Conservation (phyloP, 1,140 invertebrate genomes). For the Drosophila triauraria region DNA sequence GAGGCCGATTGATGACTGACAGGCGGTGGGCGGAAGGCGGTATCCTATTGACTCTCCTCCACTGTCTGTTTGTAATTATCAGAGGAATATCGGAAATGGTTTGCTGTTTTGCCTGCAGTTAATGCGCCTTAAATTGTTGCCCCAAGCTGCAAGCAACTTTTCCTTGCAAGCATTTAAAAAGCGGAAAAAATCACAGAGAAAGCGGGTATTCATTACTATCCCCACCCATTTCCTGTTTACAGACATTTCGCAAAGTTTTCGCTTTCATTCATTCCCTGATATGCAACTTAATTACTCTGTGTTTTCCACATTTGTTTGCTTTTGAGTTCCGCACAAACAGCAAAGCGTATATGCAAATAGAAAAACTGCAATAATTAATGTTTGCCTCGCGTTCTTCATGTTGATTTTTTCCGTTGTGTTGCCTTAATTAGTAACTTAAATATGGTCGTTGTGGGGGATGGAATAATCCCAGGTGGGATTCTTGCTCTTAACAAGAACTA, state of each 20-base stretch:
- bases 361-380: slow-evolving; percentile 50
- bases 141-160: not conserved
- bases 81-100: slow-evolving; percentile 49
- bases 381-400: slow-evolving; percentile 29
- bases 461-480: not conserved
- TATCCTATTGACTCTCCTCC: slow-evolving; percentile 24
- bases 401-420: slow-evolving; percentile 19
- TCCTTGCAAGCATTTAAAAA: slow-evolving; percentile 27
- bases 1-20: slow-evolving; percentile 36
- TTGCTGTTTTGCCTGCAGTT: slow-evolving; percentile 50
- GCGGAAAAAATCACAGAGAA: slow-evolving; percentile 11
- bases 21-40: not conserved
- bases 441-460: not conserved
- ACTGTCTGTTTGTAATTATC: slow-evolving; percentile 48
- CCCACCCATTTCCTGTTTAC: slow-evolving; percentile 34
- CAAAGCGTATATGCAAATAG: slow-evolving; percentile 12
- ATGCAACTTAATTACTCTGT: slow-evolving; percentile 51
- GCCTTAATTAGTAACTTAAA: slow-evolving; percentile 27
- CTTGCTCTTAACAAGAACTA: not conserved
- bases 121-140: slow-evolving; percentile 48
- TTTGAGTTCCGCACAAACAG: slow-evolving; percentile 26
- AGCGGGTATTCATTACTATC: not conserved
- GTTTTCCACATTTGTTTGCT: slow-evolving; percentile 45
- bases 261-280: slow-evolving; percentile 29
- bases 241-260: slow-evolving; percentile 46